Evolutionary conservation across 2,113 vertebrate genomes (phyloP).

Genomic region (Merops nubicus): DNA sequence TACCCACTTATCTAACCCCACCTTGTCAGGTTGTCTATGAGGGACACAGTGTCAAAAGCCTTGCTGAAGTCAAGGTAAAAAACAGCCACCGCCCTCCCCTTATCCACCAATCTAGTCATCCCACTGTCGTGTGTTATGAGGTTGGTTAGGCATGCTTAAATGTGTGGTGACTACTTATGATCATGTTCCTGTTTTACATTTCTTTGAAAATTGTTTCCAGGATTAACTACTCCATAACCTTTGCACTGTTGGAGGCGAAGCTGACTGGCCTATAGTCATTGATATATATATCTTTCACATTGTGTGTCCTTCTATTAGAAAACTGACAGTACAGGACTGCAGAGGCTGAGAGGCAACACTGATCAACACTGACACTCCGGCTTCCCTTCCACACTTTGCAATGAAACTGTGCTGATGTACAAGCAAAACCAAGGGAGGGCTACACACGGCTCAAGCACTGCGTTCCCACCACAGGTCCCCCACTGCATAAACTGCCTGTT

Average conservation of each 20-base stretch:
- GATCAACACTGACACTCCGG: neutral
- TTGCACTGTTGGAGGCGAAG: neutral
- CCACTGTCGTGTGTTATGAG: neutral
- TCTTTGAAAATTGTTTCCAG: neutral
- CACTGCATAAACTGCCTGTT: fast-evolving
- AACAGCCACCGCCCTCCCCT: neutral
- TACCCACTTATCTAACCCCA: neutral
- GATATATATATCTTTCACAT: neutral
- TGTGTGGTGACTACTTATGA: neutral
- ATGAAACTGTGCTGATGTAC: neutral
- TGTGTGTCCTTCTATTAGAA: neutral
- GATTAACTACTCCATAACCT: neutral
- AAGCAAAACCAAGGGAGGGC: neutral
- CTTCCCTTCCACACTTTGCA: neutral
- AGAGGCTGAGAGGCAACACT: neutral
- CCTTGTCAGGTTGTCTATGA: neutral
- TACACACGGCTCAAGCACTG: neutral
- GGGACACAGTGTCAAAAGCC: neutral
- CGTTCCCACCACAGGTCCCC: neutral
- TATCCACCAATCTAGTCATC: neutral
- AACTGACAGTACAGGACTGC: neutral
- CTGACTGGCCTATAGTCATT: neutral
- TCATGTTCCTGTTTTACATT: neutral
- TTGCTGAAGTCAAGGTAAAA: neutral
- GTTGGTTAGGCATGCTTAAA: neutral